phyloP scores from a whole-genome alignment of 2,113 vertebrate species.

The Boulengeromyrus knoepffleri region DNA sequence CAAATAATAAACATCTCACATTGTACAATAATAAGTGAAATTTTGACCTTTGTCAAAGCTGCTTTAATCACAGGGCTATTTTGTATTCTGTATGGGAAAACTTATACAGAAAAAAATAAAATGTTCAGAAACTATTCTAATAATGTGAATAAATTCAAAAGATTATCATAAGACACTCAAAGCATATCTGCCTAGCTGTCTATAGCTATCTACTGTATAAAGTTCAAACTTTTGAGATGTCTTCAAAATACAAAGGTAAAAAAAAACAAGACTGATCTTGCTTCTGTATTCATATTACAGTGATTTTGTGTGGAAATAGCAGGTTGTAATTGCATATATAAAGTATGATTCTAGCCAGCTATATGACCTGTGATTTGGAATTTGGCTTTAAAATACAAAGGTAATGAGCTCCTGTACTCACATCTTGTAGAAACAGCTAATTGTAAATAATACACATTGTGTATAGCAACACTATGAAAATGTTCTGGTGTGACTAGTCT shows the following conservation, averaged over 20 bases:
- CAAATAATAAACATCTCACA: neutral
- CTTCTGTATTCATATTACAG: too few relatives aligned
- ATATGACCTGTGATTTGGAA: too few relatives aligned
- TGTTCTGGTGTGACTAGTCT: neutral
- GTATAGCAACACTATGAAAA: neutral
- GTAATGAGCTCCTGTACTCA: too few relatives aligned
- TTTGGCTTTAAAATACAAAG: too few relatives aligned
- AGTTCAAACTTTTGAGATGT: neutral
- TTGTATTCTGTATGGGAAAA: neutral
- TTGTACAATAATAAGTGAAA: neutral
- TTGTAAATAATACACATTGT: too few relatives aligned
- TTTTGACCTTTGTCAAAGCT: neutral
- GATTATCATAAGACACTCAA: too few relatives aligned
- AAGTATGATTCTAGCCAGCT: too few relatives aligned
- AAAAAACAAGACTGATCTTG: neutral
- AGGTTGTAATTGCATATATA: too few relatives aligned
- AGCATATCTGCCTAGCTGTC: too few relatives aligned
- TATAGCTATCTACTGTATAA: neutral
- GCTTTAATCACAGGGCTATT: neutral
- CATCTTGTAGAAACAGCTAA: too few relatives aligned
- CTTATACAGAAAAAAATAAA: neutral
- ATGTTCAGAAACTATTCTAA: neutral
- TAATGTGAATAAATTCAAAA: neutral
- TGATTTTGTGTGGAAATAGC: too few relatives aligned
- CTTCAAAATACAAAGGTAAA: neutral